Evolutionary conservation across 2,888 invertebrate genomes (phyloP).

Genomic region (Nemotelus pantherinus): DNA sequence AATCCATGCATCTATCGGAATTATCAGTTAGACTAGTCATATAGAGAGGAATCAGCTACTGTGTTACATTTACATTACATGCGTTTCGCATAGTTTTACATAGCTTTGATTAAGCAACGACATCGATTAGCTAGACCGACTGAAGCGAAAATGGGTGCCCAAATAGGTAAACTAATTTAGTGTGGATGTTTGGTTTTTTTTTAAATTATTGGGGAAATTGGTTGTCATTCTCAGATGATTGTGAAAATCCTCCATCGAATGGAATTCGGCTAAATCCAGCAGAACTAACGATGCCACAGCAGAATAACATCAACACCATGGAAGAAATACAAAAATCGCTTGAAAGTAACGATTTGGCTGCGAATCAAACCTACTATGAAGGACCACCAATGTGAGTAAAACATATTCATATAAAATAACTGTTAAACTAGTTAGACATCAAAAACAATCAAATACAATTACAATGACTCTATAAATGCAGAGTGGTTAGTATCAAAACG

Average conservation of each 20-base stretch:
- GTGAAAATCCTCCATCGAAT: background rate
- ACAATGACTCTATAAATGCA: too few species aligned
- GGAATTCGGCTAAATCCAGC: background rate
- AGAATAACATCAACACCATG: slow-evolving; percentile 27
- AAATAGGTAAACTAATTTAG: slow-evolving; percentile 12
- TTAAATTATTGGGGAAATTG: background rate
- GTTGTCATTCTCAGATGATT: slow-evolving; percentile 2
- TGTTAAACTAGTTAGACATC: too few species aligned
- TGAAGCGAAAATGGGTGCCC: slow-evolving; percentile 10
- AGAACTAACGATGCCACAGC: slow-evolving; percentile 23
- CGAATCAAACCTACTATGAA: slow-evolving; percentile 13
- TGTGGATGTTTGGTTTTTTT: background rate
- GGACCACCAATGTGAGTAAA: slow-evolving; percentile 29
- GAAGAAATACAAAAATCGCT: slow-evolving; percentile 28
- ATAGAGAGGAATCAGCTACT: too few species aligned
- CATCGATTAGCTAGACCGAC: too few species aligned
- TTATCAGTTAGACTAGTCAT: too few species aligned
- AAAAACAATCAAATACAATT: too few species aligned
- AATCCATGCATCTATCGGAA: too few species aligned
- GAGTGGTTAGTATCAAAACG: too few species aligned
- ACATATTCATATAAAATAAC: too few species aligned
- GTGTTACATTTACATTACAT: too few species aligned
- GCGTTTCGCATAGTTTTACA: too few species aligned
- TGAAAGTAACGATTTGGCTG: slow-evolving; percentile 9
- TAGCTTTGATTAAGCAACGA: too few species aligned